These are phyloP conservation scores for Paramormyrops hopkinsi DNA, from an alignment of 2,797 vertebrate species.

Conservation along the genomic window DNA sequence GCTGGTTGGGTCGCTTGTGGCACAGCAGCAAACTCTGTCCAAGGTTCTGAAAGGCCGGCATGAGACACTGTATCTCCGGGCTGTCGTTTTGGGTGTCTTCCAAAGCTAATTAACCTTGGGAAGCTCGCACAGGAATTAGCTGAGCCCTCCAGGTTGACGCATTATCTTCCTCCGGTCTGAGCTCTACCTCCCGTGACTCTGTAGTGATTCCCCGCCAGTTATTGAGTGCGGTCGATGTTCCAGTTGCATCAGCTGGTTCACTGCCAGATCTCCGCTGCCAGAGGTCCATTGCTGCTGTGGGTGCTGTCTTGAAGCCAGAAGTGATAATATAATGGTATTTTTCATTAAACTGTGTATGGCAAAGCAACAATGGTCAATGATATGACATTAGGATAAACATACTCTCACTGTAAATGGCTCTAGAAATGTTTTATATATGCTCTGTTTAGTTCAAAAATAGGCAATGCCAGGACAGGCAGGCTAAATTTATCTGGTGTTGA, in stretches of 20 bases:
- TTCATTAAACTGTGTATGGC: not conserved
- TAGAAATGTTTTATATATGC: not conserved
- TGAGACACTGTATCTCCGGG: constrained; percentile 27
- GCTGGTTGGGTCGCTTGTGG: constrained; percentile 2
- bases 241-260: constrained; percentile 13
- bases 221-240: constrained; percentile 20
- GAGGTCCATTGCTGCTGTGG: not conserved
- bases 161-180: constrained; percentile 17
- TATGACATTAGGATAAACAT: not conserved
- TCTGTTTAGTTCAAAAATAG: not conserved
- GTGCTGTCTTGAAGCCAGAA: not conserved
- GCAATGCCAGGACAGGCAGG: not conserved
- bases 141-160: constrained; percentile 40
- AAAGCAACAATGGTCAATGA: not conserved
- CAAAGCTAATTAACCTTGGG: constrained; percentile 61
- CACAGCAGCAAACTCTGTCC: constrained; percentile 35
- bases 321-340: not conserved
- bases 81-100: constrained; percentile 53
- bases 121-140: constrained; percentile 42
- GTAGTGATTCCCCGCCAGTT: constrained; percentile 17
- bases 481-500: not conserved
- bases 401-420: not conserved
- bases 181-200: not conserved
- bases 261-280: not conserved
- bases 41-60: constrained; percentile 27